Percentiles rank a stretch among this genome's conserved stretches.
These are phyloP conservation scores for Muntiacus reevesi DNA, from an alignment of 2,113 vertebrate species.

Conservation along the genomic window DNA sequence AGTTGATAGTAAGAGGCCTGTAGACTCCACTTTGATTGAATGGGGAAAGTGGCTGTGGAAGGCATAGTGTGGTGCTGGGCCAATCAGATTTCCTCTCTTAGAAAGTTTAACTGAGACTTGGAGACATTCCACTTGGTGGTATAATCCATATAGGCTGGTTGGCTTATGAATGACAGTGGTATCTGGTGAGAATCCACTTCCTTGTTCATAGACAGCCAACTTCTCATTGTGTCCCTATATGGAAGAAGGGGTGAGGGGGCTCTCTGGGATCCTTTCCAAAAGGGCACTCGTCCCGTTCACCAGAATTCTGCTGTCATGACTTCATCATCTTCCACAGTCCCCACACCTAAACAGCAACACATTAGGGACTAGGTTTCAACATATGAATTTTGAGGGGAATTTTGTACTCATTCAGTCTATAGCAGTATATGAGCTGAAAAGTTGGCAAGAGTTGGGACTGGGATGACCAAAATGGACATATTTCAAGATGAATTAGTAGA, in stretches of 20 bases:
- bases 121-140: not conserved
- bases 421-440: not conserved
- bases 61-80: not conserved
- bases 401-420: not conserved
- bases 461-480: not conserved
- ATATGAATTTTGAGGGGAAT: not conserved
- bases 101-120: not conserved
- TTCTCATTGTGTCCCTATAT: not conserved
- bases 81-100: not conserved
- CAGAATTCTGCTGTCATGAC: not conserved
- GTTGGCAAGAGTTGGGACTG: not conserved
- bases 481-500: not conserved
- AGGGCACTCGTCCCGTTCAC: not conserved
- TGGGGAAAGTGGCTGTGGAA: not conserved
- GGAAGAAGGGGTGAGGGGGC: not conserved
- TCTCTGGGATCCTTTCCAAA: not conserved
- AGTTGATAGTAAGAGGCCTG: not conserved
- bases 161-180: not conserved
- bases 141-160: not conserved
- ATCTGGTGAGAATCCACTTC: not conserved
- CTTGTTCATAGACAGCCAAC: not conserved
- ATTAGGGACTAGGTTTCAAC: not conserved
- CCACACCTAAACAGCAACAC: not conserved
- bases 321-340: not conserved
- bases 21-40: not conserved